Percentiles rank a stretch among this genome's conserved stretches.
Conservation (phyloP, 2,888 invertebrate genomes). For the Andrena praecox region DNA sequence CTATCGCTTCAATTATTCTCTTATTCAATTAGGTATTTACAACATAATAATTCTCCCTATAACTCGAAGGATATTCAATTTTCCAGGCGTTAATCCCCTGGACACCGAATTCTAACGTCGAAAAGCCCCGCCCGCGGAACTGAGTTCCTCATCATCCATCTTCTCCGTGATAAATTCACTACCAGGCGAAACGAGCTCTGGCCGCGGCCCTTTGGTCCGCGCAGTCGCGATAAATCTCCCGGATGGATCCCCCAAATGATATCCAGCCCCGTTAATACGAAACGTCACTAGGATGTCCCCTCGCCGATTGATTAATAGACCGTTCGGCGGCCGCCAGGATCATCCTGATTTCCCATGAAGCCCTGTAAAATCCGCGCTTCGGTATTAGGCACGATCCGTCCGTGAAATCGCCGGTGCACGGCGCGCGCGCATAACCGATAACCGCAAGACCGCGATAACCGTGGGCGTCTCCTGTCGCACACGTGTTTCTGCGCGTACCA, state of each 20-base stretch:
- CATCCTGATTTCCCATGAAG: slow-evolving; percentile 55
- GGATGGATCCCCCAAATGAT: slow-evolving; percentile 20
- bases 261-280: slow-evolving; percentile 13
- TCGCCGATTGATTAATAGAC: slow-evolving; percentile 57
- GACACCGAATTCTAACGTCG: too few species aligned
- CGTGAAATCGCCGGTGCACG: slow-evolving; percentile 57
- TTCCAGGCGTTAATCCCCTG: too few species aligned
- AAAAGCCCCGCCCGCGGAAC: neutral
- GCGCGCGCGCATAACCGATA: slow-evolving; percentile 49
- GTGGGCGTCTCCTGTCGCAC: slow-evolving; percentile 40
- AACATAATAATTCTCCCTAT: too few species aligned
- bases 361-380: slow-evolving; percentile 68
- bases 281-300: slow-evolving; percentile 1
- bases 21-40: too few species aligned
- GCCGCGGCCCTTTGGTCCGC: neutral
- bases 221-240: slow-evolving; percentile 19
- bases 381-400: slow-evolving; percentile 53
- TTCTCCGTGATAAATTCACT: slow-evolving; percentile 2
- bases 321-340: slow-evolving; percentile 41
- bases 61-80: too few species aligned
- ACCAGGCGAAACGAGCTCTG: neutral
- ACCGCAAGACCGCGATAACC: slow-evolving; percentile 66
- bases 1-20: too few species aligned
- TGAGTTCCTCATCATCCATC: neutral
- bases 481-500: slow-evolving; percentile 26